Base-by-base conservation (phyloP, 2,797 vertebrate genomes). In the Sebastes miniatus region DNA sequence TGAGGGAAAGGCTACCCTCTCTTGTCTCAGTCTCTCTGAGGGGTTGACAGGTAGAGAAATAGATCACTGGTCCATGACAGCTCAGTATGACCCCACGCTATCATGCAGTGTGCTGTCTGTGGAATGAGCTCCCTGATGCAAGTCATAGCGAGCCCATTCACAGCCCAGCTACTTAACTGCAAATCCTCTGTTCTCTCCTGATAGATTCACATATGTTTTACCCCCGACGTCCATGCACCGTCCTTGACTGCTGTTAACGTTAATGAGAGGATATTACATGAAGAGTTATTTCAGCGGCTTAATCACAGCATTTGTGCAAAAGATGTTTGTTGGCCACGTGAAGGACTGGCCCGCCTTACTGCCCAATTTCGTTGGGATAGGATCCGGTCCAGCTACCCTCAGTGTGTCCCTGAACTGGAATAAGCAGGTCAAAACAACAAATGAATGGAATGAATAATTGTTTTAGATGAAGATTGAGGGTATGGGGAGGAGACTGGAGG, bases 1-100 rank as follows among this genome's bases (percentile, higher is more conserved):
- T 92, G 89, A 90, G 77, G 43, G 67, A 81, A 81, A 88, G 80
- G 83, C 81, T 92, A 87, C 63, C 85, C 83, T 87, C 84, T 90
- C 89, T 89, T 93, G 90, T 90, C 90, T 93, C 78, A 85, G 85
- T 83, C 89, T 90, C 90, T 94, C 91, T 96, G 96, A 96, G 94
- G 97, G 94, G 96, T 89, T 97, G 97, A 97, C 96, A 97, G 94
- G 92, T 95, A 96, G 93, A 95, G 95, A 96, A 97, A 97, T 96
- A 96, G 96, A 96, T 96, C 95, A 96, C 93, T 96, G 96, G 96
- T 96, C 95, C 94, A 92, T 96, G 95, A 96, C 95, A 95, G 94
- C 92, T 94, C 90, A 89, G 91, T 89, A 87, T 93, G 94, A 95
- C 95, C 93, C 93, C 67, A 56, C 27, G 68, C 85, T 88, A 93